Evolutionary conservation across 2,113 vertebrate genomes (phyloP), one percentile per base, ranked within the genome.

Genomic region (Pterocles orientalis): DNA sequence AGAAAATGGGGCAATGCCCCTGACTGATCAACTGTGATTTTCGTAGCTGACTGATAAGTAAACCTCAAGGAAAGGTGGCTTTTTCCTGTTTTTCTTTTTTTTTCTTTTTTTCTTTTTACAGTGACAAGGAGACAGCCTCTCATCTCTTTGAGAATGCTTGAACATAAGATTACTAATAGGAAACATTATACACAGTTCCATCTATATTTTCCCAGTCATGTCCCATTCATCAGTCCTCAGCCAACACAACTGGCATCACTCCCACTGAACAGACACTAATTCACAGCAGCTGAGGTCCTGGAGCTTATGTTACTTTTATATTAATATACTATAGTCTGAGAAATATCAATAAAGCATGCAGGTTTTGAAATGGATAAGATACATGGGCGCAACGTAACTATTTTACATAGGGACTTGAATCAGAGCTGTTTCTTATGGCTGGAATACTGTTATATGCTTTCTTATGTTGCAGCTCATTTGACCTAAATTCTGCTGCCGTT

Each of bases 401-500:
- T 87, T 90, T 92, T 73, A 65, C 56, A 8, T 70, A 34, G 70
- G 21, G 72, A n/a, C 41, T 84, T 57, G 18, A 56, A 78, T 75
- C 29, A 68, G 66, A 80, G 58, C 54, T 41, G 25, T 62, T 82
- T 31, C 61, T 47, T 82, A 19, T 20, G 61, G 43, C n/a, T 91
- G 62, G 39, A 19, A 45, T 72, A 26, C 21, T 41, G 28, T 56
- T n/a, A 60, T 64, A 18, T 7, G 28, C 31, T 86, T 79, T 51
- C 50, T 82, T n/a, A 29, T 50, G n/a, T 34, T 47, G 24, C 50
- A 78, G 28, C 47, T 92, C 53, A 18, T 65, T 90, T 87, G 82
- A 82, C 61, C 82, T 93, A 87, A 92, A 94, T 93, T 87, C 70
- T 84, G 50, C 73, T 84, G 65, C 82, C 66, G 56, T 83, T 53